These are phyloP conservation scores for Lepidocolaptes lacrymiger DNA, from an alignment of 2,797 vertebrate species.

Conservation along the genomic window DNA sequence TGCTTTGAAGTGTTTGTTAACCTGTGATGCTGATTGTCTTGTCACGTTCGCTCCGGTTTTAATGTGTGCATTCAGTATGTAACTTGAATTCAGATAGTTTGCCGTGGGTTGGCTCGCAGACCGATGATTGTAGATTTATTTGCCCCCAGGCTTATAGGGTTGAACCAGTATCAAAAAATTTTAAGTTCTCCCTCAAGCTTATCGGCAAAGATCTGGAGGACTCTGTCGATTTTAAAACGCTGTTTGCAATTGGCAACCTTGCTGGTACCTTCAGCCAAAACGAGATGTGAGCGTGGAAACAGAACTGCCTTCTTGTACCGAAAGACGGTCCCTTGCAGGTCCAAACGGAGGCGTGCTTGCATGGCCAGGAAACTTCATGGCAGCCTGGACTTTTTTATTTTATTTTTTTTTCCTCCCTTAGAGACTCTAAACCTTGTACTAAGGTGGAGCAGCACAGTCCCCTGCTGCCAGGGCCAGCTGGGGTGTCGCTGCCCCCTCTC, in stretches of 20 bases:
- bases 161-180: not conserved
- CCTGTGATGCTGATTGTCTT: not conserved
- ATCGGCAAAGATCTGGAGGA: not conserved
- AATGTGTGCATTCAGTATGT: not conserved
- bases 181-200: not conserved
- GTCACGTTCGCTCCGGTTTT: not conserved
- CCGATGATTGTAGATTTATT: not conserved
- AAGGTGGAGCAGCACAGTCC: not conserved
- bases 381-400: accelerated
- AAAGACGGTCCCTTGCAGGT: not conserved
- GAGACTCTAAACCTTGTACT: not conserved
- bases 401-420: accelerated
- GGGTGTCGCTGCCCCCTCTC: not conserved
- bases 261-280: conserved; percentile 16
- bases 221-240: not conserved
- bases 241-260: conserved; percentile 15
- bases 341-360: not conserved
- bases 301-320: not conserved
- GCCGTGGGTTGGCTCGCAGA: not conserved
- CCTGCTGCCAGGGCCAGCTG: not conserved
- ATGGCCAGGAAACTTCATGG: not conserved
- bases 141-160: not conserved
- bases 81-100: not conserved
- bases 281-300: not conserved
- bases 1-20: not conserved